Base-by-base conservation (phyloP, 2,113 vertebrate species). In the Petrocephalus microphthalmus region DNA sequence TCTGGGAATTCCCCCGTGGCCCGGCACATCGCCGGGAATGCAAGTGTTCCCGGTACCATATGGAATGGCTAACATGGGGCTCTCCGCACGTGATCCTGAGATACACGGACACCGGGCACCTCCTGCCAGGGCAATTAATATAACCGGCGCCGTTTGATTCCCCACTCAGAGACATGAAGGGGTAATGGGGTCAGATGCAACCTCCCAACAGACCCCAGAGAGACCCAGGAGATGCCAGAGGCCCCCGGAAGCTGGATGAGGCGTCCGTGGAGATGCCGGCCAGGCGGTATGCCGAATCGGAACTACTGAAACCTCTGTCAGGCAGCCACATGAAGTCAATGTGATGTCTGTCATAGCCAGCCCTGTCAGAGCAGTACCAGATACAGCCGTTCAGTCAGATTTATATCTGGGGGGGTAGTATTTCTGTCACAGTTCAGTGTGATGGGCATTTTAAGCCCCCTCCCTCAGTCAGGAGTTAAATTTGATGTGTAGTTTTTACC, bases 361-460 rank as follows among this genome's bases (percentile, higher is more conserved):
- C 42, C 42, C 25, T 17, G 60, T 67, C 60, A 67, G 13, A 29
- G 60, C 25, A 67, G 60, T 13, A 67, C 60, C 78, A 54, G 71
- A 82, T 54, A 17, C 52, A 33, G 29, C 51, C 33, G 5, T 83
- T 25, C 22, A 45, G 52, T 49, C 37, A 88, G 4, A 83, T 88
- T 84, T 57, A 84, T 57, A 57, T 60, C 37, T 20, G 19, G 42
- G 53, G 53, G 33, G 15, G 8, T 45, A 42, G 71, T 54, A 22
- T 83, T 83, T 51, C 87, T 88, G 74, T 57, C 86, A 29, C 60
- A 78, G 67, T 87, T 87, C 64, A 83, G 85, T 57, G 53, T 60
- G 37, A 45, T 83, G 87, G 52, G 37, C 33, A 81, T 54, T 52
- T 81, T 45, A 29, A 33, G 22, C 71, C 17, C 60, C 51, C 67